phyloP scores from a whole-genome alignment of 1,140 invertebrate genomes.

The Odontomachus brunneus region DNA sequence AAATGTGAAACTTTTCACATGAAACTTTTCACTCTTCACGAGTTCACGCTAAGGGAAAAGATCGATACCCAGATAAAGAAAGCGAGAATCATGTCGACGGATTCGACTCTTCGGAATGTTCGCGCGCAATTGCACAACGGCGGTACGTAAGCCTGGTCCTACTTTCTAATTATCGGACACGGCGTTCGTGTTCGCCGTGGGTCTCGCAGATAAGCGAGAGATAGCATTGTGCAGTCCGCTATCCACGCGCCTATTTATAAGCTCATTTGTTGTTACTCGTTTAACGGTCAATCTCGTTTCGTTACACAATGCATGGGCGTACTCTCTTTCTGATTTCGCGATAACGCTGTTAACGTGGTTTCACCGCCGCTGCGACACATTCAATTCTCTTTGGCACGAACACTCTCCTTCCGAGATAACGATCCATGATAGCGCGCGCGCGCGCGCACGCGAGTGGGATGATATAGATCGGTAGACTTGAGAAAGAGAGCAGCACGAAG shows the following conservation, averaged over 20 bases:
- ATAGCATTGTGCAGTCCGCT: conserved; percentile 4
- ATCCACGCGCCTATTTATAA: conserved; percentile 17
- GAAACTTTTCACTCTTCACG: too few relatives aligned
- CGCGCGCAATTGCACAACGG: neutral
- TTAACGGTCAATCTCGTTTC: conserved; percentile 24
- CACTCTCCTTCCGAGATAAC: conserved; percentile 59
- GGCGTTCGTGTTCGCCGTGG: neutral
- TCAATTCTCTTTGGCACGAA: conserved; percentile 57
- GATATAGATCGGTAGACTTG: conserved; percentile 66
- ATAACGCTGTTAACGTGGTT: conserved; percentile 57
- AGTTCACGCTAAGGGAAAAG: too few relatives aligned
- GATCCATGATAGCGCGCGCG: conserved; percentile 56
- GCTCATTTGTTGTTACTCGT: conserved; percentile 16
- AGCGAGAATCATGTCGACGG: too few relatives aligned
- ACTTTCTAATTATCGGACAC: conserved; percentile 37
- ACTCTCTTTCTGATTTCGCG: neutral
- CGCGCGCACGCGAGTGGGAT: neutral
- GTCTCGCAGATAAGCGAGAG: conserved; percentile 31
- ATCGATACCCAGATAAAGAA: too few relatives aligned
- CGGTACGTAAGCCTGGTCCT: neutral
- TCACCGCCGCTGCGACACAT: conserved; percentile 27
- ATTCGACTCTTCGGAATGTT: too few relatives aligned
- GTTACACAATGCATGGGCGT: conserved; percentile 32
- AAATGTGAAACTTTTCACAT: too few relatives aligned
- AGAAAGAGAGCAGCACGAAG: conserved; percentile 63